Percentiles rank a stretch among this genome's conserved stretches.
Conservation (phyloP, 1,140 invertebrate genomes). For the Saccostrea cuccullata region DNA sequence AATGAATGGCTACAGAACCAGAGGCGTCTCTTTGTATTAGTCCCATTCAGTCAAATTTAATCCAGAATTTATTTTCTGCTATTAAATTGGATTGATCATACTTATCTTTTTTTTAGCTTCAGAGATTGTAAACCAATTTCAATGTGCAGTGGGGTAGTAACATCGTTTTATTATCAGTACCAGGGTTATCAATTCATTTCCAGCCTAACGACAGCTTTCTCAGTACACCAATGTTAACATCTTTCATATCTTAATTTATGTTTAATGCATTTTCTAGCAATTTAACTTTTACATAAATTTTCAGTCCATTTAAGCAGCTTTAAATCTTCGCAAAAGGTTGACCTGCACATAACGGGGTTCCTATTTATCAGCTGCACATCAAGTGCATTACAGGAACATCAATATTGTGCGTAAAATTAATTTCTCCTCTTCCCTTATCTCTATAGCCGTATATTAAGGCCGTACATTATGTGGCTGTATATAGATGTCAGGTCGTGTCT, state of each 20-base stretch:
- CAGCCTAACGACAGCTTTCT: neutral
- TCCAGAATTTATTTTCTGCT: slow-evolving; percentile 13
- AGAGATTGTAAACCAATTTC: neutral
- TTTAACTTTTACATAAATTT: neutral
- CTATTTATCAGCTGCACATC: neutral
- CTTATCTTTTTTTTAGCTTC: neutral
- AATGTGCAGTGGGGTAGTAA: neutral
- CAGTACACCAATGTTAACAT: neutral
- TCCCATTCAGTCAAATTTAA: neutral
- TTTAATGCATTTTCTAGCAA: neutral
- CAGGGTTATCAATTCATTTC: neutral
- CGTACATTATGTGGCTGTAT: neutral
- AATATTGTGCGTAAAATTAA: neutral
- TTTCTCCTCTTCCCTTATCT: neutral
- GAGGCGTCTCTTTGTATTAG: neutral
- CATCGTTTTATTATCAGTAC: neutral
- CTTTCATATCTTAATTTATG: neutral
- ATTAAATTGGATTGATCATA: neutral
- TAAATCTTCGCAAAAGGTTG: neutral
- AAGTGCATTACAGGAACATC: neutral
- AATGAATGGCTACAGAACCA: neutral
- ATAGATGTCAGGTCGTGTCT: slow-evolving; percentile 2
- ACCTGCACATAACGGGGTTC: neutral
- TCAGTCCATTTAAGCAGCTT: neutral
- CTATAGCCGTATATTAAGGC: neutral